phyloP scores from a whole-genome alignment of 2,888 invertebrate species.

The Stomorhina lunata region DNA sequence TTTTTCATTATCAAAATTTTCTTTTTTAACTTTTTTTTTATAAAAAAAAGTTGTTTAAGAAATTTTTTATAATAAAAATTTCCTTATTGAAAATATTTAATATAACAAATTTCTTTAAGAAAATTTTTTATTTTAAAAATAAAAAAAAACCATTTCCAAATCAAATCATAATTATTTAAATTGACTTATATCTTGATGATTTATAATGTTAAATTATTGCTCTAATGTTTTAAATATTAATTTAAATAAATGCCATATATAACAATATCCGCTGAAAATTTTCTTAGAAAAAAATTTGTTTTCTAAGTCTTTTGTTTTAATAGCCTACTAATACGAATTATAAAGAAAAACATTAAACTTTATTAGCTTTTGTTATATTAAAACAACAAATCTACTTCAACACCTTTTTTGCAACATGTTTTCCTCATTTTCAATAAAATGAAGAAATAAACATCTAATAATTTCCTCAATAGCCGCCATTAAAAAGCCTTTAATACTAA shows the following conservation, averaged over 20 bases:
- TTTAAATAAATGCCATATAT: not conserved
- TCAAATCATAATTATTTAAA: too few species aligned
- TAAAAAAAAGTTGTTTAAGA: too few species aligned
- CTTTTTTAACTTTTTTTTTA: too few species aligned
- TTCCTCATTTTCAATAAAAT: not conserved
- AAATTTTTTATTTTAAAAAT: too few species aligned
- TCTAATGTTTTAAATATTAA: too few species aligned
- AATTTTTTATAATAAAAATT: too few species aligned
- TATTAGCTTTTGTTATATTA: constrained; percentile 26
- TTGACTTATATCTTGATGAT: too few species aligned
- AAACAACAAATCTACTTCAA: constrained; percentile 44
- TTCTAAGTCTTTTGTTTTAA: constrained; percentile 17
- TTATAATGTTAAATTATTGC: too few species aligned
- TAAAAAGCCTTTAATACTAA: constrained; percentile 30
- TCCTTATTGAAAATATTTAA: too few species aligned
- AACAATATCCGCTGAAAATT: not conserved
- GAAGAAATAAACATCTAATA: constrained; percentile 37
- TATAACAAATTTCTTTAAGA: too few species aligned
- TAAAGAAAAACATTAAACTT: not conserved
- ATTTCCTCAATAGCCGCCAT: constrained; percentile 38
- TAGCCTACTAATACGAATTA: not conserved
- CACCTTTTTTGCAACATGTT: constrained; percentile 11
- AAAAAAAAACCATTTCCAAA: too few species aligned
- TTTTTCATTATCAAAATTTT: too few species aligned
- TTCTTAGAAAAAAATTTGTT: not conserved